Evolutionary conservation across 2,113 vertebrate species (phyloP).

Genomic region (Platichthys stellatus): DNA sequence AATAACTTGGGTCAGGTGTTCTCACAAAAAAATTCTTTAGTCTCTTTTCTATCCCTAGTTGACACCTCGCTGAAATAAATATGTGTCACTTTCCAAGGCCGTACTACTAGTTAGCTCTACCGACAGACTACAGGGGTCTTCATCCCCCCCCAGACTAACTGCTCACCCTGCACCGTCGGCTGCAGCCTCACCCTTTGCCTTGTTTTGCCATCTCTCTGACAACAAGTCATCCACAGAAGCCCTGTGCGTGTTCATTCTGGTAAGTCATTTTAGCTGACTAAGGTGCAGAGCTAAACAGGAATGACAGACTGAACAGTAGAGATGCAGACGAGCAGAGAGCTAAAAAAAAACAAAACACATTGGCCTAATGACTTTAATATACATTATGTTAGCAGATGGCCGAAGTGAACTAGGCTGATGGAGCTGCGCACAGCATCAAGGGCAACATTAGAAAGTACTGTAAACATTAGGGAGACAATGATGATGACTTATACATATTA

Average conservation of each 20-base stretch:
- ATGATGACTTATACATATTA: background rate
- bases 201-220: slow-evolving; percentile 9
- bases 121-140: background rate
- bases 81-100: too few relatives aligned
- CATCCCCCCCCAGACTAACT: background rate
- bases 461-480: background rate
- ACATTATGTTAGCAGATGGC: background rate
- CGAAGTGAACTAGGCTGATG: background rate
- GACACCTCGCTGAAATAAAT: too few relatives aligned
- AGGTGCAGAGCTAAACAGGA: background rate
- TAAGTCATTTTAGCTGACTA: slow-evolving; percentile 17
- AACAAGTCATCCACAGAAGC: slow-evolving; percentile 27
- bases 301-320: background rate
- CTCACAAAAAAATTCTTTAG: too few relatives aligned
- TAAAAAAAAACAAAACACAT: background rate
- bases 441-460: background rate
- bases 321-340: background rate
- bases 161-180: background rate
- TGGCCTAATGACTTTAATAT: background rate
- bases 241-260: background rate
- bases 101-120: too few relatives aligned
- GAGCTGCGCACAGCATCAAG: background rate
- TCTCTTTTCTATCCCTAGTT: too few relatives aligned
- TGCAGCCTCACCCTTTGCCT: slow-evolving; percentile 8
- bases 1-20: too few relatives aligned